phyloP scores from a whole-genome alignment of 1,140 invertebrate genomes.

The Augochlora pura region DNA sequence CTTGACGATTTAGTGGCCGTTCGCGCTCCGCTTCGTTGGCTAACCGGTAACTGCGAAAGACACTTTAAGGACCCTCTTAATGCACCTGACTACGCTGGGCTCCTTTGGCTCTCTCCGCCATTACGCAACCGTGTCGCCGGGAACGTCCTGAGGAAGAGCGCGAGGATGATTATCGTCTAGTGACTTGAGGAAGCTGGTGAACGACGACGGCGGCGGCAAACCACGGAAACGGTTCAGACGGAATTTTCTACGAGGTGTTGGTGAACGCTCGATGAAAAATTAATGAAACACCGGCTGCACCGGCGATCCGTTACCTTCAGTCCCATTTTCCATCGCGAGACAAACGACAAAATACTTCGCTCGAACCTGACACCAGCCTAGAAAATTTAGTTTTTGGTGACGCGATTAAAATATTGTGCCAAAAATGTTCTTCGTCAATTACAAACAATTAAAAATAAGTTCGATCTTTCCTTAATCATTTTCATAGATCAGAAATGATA shows the following conservation, averaged over 20 bases:
- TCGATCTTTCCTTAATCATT: too few relatives aligned
- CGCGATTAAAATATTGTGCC: too few relatives aligned
- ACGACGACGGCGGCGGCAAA: not conserved
- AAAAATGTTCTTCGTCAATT: too few relatives aligned
- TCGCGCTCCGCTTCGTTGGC: constrained; percentile 41
- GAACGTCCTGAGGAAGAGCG: constrained; percentile 20
- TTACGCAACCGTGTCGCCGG: constrained; percentile 42
- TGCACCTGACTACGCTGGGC: constrained; percentile 49
- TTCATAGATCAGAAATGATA: too few relatives aligned
- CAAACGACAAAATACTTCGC: not conserved
- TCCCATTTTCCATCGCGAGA: not conserved
- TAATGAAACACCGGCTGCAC: not conserved
- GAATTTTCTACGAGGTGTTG: not conserved
- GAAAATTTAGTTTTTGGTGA: not conserved
- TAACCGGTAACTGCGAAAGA: constrained; percentile 59
- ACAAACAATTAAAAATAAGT: too few relatives aligned
- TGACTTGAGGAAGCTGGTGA: not conserved
- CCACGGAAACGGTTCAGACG: not conserved
- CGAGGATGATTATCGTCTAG: constrained; percentile 14
- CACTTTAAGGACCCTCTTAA: constrained; percentile 61
- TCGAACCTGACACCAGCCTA: not conserved
- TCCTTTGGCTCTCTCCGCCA: not conserved
- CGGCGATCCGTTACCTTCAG: not conserved
- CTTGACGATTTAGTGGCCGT: constrained; percentile 60
- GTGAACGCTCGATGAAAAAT: constrained; percentile 9